Evolutionary conservation across 1,140 invertebrate species (phyloP), one percentile per base, ranked within the genome.

Genomic region (Amyelois transitella): DNA sequence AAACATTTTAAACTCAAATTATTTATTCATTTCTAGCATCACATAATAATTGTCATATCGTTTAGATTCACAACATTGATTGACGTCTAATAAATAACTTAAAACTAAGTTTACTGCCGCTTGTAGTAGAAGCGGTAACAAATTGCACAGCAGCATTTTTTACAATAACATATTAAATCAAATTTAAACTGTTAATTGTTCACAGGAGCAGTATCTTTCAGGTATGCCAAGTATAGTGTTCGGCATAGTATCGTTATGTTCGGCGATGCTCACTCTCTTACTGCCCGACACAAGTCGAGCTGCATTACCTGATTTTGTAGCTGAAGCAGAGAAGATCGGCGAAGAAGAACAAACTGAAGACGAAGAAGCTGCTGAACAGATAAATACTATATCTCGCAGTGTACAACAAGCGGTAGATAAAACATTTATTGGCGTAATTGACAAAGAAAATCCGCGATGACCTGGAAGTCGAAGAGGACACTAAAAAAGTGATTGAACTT

Each of bases 241-340:
- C 24, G 75, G 75, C 0, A 14, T 79, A 0, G 81, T 66, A 5
- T 72, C 84, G 4, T 44, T 87, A 3, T 72, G 74, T 0, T 71
- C 81, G 0, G 81, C 76, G 0, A 6, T 73, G n/a, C 51, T 87
- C 22, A 67, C 79, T 0, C 64, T 87, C 0, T 51, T 77, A 5
- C 64, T 87, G n/a, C 84, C 84, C 0, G 84, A 87, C 43, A 81
- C 84, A 0, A 81, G 77, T 24, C 55, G 53, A 3, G 53, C 64
- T 0, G 65, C 64, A 0, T 60, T 87, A 4, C 84, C 84, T 0
- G 84, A 85, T 8, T 45, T 64, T 17, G 47, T 87, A 6, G 53
- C 22, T 0, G 77, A 77, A 2, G 80, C 81, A 2, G 84, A 87
- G 44, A 64, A 65, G 7, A 62, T 83, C 7, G 78, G 81, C 51